phyloP scores from a whole-genome alignment of 2,888 invertebrate species.

The Epiblema foenella region DNA sequence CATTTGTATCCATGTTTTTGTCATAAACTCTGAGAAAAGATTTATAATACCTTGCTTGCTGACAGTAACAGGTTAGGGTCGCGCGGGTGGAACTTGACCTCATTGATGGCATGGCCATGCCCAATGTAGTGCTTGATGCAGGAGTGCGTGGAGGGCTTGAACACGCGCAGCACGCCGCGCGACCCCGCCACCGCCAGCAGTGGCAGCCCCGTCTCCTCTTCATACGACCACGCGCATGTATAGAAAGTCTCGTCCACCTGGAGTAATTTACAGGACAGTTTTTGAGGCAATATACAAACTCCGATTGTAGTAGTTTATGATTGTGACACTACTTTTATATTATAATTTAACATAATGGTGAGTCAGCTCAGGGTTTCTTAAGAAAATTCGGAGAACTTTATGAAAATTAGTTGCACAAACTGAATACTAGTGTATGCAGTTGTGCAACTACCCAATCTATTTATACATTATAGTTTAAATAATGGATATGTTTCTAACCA shows the following conservation, averaged over 20 bases:
- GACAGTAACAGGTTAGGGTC: slow-evolving; percentile 95
- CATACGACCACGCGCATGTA: slow-evolving; percentile 98
- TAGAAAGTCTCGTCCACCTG: slow-evolving; percentile 97
- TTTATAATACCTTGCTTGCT: slow-evolving; percentile 93
- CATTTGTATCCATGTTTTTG: no score
- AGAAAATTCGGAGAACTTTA: neutral
- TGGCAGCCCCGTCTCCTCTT: slow-evolving; percentile 91
- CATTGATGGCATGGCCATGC: slow-evolving; percentile 86
- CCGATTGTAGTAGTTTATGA: neutral
- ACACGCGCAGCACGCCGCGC: slow-evolving; percentile 94
- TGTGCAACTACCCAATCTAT: neutral
- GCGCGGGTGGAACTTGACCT: slow-evolving; percentile 95
- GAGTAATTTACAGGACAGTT: neutral
- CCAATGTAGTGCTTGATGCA: slow-evolving; percentile 95
- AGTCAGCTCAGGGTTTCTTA: no score
- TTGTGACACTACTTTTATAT: no score
- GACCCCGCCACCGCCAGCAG: slow-evolving; percentile 96
- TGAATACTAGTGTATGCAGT: neutral
- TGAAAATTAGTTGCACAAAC: neutral
- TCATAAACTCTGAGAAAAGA: no score
- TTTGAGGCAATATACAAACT: no score
- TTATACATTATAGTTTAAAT: no score
- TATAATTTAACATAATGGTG: no score
- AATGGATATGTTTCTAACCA: no score
- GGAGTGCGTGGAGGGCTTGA: slow-evolving; percentile 92